Evolutionary conservation across 2,797 vertebrate genomes (phyloP), one percentile per base, ranked within the genome.

Genomic region (Mormyrops attenuatus): DNA sequence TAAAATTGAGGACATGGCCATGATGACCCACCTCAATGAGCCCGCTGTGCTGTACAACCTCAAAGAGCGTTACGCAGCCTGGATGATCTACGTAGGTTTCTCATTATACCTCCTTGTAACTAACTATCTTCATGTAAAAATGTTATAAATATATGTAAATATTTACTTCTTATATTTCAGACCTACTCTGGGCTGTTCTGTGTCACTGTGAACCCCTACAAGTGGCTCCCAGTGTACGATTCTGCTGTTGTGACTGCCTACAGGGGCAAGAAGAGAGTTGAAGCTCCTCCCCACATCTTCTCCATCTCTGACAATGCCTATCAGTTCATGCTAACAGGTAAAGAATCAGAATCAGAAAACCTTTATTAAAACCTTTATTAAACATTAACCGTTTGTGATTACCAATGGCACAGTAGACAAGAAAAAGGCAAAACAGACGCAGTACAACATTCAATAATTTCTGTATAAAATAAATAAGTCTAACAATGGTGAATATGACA

Each of bases 1-100:
- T 2, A 98, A 98, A 90, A 97, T 98, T 0, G 97, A 98, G 95
- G 98, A 98, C 94, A 98, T 98, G 97, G 97, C 96, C 92, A 98
- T 98, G 97, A 97, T 98, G 97, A 98, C 97, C 69, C 97, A 97
- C 92, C 95, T 98, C 90, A 97, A 97, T 0, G 97, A 98, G 85
- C 96, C 53, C 0, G 20, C 53, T 17, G 97, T 98, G 95, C 91
- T 98, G 95, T 98, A 96, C 93, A 98, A 98, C 95, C 97, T 98
- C 95, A 98, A 98, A 97, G 97, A 97, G 94, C 97, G 96, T 93
- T 98, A 96, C 0, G 95, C 97, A 95, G 97, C 97, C 94, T 98
- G 97, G 97, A 98, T 98, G 97, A 98, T 98, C 95, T 98, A 98
- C 0, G 97, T 97, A 90, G 95, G 96, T 88, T 63, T 89, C n/a